Evolutionary conservation across 2,888 invertebrate species (phyloP).

Genomic region (Andrena bicolor): DNA sequence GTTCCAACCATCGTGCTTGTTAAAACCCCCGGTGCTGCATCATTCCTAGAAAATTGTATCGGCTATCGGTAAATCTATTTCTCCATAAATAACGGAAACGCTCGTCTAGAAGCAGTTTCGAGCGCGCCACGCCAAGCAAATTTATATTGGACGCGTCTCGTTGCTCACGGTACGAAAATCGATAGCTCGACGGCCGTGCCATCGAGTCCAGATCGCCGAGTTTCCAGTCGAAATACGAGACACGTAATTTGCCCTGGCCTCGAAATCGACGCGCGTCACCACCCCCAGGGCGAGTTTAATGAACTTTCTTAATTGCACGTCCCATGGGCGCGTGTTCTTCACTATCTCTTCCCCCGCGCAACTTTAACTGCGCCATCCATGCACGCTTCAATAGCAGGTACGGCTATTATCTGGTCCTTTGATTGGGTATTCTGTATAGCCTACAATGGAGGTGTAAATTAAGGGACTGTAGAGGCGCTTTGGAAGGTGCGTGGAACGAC

Average conservation of each 20-base stretch:
- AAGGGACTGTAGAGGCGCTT: too few relatives aligned
- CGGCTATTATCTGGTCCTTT: not conserved
- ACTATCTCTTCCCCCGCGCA: not conserved
- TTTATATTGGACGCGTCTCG: slow-evolving; percentile 34
- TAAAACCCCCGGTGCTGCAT: slow-evolving; percentile 1
- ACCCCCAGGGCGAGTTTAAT: slow-evolving; percentile 37
- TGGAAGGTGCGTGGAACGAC: too few relatives aligned
- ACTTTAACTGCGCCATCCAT: not conserved
- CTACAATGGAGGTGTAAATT: not conserved
- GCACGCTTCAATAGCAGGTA: not conserved
- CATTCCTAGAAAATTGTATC: not conserved
- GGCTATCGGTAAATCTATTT: slow-evolving; percentile 8
- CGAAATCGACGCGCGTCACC: not conserved
- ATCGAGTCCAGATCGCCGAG: slow-evolving; percentile 22
- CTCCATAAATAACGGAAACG: slow-evolving; percentile 22
- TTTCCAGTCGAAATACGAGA: slow-evolving; percentile 6
- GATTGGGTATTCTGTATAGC: not conserved
- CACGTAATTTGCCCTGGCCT: slow-evolving; percentile 4
- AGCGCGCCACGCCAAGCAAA: not conserved
- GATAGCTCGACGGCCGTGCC: slow-evolving; percentile 28
- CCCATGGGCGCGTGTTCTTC: not conserved
- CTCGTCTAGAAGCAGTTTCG: slow-evolving; percentile 1
- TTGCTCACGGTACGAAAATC: slow-evolving; percentile 38
- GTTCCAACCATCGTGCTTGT: not conserved
- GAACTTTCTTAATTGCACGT: slow-evolving; percentile 55